Percentiles rank a stretch among this genome's conserved stretches.
Evolutionary conservation across 2,888 invertebrate genomes (phyloP).

Genomic region (Epinotia ramella): DNA sequence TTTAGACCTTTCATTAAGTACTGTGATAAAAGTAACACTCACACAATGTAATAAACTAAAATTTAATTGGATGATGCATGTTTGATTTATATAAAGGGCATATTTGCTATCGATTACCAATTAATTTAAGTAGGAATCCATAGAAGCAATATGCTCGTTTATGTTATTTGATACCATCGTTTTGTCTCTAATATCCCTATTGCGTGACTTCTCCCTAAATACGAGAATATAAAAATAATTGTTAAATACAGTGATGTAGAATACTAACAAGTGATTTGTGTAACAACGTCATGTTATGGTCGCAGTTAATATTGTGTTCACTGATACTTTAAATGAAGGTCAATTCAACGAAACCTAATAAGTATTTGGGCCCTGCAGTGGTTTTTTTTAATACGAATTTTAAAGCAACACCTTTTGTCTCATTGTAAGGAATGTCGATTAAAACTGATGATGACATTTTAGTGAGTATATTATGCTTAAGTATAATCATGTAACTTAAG

Average conservation of each 20-base stretch:
- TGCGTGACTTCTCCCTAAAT: constrained; percentile 60
- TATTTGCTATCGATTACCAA: neutral
- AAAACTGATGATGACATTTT: too few relatives aligned
- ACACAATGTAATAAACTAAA: neutral
- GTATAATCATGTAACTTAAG: too few relatives aligned
- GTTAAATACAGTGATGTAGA: constrained; percentile 45
- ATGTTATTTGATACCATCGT: constrained; percentile 45
- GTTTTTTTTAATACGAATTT: neutral
- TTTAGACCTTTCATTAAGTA: neutral
- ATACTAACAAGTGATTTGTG: constrained; percentile 38
- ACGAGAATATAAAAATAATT: constrained; percentile 53
- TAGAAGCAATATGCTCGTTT: constrained; percentile 15
- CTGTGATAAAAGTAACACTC: neutral
- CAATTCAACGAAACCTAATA: neutral
- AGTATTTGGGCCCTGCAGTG: neutral
- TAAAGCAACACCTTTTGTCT: neutral
- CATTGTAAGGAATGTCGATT: too few relatives aligned
- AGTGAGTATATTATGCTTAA: too few relatives aligned
- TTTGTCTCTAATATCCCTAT: constrained; percentile 58
- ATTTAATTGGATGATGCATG: neutral
- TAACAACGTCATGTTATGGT: constrained; percentile 9
- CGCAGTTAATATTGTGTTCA: constrained; percentile 19
- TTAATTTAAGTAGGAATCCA: constrained; percentile 18
- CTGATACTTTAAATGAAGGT: neutral
- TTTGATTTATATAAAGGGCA: neutral